These are phyloP conservation scores for human (Homo sapiens) DNA, from an alignment of 2,113 vertebrate species.

Conservation along the genomic window DNA sequence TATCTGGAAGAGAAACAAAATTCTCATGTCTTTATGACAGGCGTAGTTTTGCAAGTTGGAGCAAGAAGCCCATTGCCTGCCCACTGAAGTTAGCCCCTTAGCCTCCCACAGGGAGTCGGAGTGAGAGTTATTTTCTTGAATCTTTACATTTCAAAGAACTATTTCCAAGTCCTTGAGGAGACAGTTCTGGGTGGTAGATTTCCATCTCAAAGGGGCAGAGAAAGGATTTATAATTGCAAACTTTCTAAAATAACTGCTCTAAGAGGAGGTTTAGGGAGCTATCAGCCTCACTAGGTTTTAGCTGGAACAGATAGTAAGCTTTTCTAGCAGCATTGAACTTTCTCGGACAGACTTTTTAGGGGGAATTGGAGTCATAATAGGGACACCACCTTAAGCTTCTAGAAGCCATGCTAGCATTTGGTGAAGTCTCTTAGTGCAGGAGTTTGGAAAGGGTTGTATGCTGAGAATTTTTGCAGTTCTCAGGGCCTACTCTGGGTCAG, in stretches of 20 bases:
- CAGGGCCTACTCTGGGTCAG: neutral
- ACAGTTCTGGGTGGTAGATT: neutral
- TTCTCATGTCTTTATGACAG: neutral
- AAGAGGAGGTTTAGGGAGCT: neutral
- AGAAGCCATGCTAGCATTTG: neutral
- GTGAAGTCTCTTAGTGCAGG: neutral
- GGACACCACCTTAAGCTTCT: neutral
- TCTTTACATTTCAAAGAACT: neutral
- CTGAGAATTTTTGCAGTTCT: neutral
- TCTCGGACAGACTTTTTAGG: neutral
- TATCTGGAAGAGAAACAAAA: neutral
- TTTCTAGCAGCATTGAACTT: neutral
- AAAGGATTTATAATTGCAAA: neutral
- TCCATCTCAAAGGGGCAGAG: neutral
- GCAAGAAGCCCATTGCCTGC: fast-evolving
- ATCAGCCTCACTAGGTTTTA: neutral
- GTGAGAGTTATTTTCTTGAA: neutral
- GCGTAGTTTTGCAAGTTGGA: neutral
- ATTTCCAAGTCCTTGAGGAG: neutral
- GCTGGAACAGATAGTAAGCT: neutral
- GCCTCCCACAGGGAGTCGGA: neutral
- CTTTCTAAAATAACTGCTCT: neutral
- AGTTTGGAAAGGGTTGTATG: neutral
- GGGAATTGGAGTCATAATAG: neutral
- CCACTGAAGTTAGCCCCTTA: neutral